Evolutionary conservation across 2,797 vertebrate genomes (phyloP).

Genomic region (Centropyge bicolor): DNA sequence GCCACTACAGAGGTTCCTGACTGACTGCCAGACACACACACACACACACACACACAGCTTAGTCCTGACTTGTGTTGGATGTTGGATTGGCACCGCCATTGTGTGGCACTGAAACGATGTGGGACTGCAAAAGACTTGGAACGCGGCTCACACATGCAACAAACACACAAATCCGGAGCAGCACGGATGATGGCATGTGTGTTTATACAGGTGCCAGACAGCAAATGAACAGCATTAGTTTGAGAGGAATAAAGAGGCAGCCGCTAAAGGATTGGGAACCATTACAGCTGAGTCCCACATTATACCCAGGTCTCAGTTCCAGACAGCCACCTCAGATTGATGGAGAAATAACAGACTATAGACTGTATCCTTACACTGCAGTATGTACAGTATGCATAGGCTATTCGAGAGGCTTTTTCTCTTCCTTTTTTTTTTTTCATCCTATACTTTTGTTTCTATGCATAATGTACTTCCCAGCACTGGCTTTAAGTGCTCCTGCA

Average conservation of each 20-base stretch:
- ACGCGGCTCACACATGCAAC: slow-evolving; percentile 12
- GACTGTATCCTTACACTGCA: neutral
- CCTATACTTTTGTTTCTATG: too few species aligned
- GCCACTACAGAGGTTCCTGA: slow-evolving; percentile 50
- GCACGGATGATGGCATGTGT: slow-evolving; percentile 21
- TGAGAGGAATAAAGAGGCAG: slow-evolving; percentile 50
- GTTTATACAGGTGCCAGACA: slow-evolving; percentile 45
- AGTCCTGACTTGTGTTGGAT: slow-evolving; percentile 54
- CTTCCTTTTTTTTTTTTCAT: too few species aligned
- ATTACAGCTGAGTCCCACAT: slow-evolving; percentile 30
- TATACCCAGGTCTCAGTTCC: slow-evolving; percentile 21
- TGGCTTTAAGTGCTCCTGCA: too few species aligned
- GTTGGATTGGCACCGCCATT: slow-evolving; percentile 67
- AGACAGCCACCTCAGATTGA: too few species aligned
- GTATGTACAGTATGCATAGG: too few species aligned
- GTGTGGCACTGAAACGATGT: slow-evolving; percentile 45
- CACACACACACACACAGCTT: slow-evolving; percentile 38
- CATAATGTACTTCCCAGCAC: too few species aligned
- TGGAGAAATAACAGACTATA: neutral
- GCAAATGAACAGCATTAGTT: slow-evolving; percentile 45
- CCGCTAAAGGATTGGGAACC: slow-evolving; percentile 26
- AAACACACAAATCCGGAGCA: slow-evolving; percentile 20
- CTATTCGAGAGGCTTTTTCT: too few species aligned
- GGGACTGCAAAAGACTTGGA: slow-evolving; percentile 49
- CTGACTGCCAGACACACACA: slow-evolving; percentile 47